Percentiles rank a stretch among this genome's conserved stretches.
Evolutionary conservation across 2,888 invertebrate species (phyloP).

Genomic region (Hemistola chrysoprasaria): DNA sequence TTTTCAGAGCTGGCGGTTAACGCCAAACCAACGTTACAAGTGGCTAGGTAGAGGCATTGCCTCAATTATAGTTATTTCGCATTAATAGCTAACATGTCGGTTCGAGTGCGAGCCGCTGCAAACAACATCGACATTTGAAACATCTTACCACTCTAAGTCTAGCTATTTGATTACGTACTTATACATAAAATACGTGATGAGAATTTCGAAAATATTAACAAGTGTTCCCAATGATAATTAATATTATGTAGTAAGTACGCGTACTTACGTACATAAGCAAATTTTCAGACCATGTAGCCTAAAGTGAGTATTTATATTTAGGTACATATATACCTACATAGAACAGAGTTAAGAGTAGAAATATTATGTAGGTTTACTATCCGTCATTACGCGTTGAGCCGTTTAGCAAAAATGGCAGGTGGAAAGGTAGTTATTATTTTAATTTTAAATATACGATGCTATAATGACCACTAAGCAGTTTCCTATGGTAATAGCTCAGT

Average conservation of each 20-base stretch:
- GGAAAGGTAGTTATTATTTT: constrained; percentile 12
- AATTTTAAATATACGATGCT: constrained; percentile 17
- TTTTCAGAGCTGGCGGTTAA: constrained; percentile 64
- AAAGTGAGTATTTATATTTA: too few relatives aligned
- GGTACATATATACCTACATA: too few relatives aligned
- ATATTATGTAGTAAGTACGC: too few relatives aligned
- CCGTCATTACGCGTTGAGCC: constrained; percentile 3
- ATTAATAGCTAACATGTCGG: constrained; percentile 71
- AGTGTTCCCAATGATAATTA: too few relatives aligned
- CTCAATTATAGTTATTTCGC: constrained; percentile 78
- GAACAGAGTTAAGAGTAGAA: neutral
- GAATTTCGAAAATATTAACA: constrained; percentile 10
- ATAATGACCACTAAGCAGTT: constrained; percentile 20
- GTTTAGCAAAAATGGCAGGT: constrained; percentile 10
- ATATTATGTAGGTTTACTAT: neutral
- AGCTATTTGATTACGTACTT: too few relatives aligned
- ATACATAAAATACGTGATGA: constrained; percentile 35
- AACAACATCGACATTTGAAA: constrained; percentile 64
- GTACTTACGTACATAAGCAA: too few relatives aligned
- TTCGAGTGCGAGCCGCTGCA: constrained; percentile 64
- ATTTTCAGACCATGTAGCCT: too few relatives aligned
- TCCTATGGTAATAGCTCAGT: constrained; percentile 13
- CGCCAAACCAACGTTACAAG: constrained; percentile 50
- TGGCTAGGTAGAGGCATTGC: constrained; percentile 35
- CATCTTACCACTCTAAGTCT: constrained; percentile 31